phyloP scores from a whole-genome alignment of 2,113 vertebrate genomes.

The Pangasianodon hypophthalmus region DNA sequence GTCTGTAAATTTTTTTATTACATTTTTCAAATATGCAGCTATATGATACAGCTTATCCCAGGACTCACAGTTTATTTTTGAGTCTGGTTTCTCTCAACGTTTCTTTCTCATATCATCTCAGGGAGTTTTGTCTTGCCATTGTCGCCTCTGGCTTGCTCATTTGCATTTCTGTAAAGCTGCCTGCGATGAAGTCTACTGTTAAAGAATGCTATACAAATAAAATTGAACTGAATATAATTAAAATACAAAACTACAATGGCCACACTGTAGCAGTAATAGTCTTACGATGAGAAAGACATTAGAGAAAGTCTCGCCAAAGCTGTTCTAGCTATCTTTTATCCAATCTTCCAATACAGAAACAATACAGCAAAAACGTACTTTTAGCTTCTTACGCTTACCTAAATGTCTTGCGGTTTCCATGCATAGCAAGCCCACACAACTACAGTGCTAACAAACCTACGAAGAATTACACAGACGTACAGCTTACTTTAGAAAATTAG shows the following conservation, averaged over 20 bases:
- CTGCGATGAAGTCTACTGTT: not conserved
- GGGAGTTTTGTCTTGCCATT: not conserved
- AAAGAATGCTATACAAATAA: not conserved
- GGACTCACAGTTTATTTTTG: not conserved
- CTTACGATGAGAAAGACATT: not conserved
- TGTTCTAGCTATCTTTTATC: too few relatives aligned
- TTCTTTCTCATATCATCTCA: not conserved
- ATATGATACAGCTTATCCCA: not conserved
- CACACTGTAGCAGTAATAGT: not conserved
- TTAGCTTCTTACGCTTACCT: not conserved
- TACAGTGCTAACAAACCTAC: not conserved
- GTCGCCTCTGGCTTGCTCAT: not conserved
- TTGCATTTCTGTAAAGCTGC: not conserved
- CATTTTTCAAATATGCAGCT: not conserved
- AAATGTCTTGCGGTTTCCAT: not conserved
- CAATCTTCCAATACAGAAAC: not conserved
- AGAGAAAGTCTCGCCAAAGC: not conserved
- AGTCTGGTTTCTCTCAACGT: not conserved
- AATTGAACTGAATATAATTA: not conserved
- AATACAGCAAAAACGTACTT: not conserved
- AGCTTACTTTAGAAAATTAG: not conserved
- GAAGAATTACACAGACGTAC: not conserved
- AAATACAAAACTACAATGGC: not conserved
- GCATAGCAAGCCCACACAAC: not conserved
- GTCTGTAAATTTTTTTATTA: not conserved